Evolutionary conservation across 2,888 invertebrate genomes (phyloP).

Genomic region (Catocala nupta): DNA sequence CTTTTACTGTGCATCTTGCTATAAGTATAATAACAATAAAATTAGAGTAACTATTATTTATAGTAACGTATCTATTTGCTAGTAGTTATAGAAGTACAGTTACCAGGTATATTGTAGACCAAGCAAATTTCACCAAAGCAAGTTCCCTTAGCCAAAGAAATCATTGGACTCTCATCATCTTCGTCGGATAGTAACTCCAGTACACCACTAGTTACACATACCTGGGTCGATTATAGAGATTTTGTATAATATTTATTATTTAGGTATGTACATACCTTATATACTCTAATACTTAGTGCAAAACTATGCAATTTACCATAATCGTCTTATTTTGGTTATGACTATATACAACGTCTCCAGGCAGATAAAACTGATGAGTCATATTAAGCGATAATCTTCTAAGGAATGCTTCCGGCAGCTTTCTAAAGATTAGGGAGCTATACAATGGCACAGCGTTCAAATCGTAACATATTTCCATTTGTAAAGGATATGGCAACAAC

Average conservation of each 20-base stretch:
- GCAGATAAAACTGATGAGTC: slow-evolving; percentile 84
- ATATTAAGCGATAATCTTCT: slow-evolving; percentile 82
- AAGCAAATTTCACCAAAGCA: slow-evolving; percentile 85
- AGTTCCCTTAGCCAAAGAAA: slow-evolving; percentile 83
- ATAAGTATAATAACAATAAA: slow-evolving; percentile 34
- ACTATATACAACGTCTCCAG: slow-evolving; percentile 83
- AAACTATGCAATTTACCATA: slow-evolving; percentile 67
- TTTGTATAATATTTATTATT: background rate
- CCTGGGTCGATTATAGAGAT: slow-evolving; percentile 53
- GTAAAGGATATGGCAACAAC: slow-evolving; percentile 79
- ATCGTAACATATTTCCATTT: slow-evolving; percentile 85
- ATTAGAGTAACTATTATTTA: background rate
- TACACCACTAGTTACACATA: slow-evolving; percentile 83
- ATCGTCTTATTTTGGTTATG: slow-evolving; percentile 83
- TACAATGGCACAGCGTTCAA: slow-evolving; percentile 83
- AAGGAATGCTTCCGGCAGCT: slow-evolving; percentile 84
- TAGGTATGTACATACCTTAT: background rate
- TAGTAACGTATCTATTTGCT: background rate
- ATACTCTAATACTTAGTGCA: background rate
- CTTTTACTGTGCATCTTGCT: slow-evolving; percentile 85
- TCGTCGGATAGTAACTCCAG: slow-evolving; percentile 84
- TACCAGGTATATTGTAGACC: slow-evolving; percentile 82
- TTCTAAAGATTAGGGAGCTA: slow-evolving; percentile 83
- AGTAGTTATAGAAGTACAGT: background rate
- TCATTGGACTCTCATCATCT: slow-evolving; percentile 85